Base-by-base conservation (phyloP, 2,113 vertebrate genomes). In the Pogonocichla stellata region DNA sequence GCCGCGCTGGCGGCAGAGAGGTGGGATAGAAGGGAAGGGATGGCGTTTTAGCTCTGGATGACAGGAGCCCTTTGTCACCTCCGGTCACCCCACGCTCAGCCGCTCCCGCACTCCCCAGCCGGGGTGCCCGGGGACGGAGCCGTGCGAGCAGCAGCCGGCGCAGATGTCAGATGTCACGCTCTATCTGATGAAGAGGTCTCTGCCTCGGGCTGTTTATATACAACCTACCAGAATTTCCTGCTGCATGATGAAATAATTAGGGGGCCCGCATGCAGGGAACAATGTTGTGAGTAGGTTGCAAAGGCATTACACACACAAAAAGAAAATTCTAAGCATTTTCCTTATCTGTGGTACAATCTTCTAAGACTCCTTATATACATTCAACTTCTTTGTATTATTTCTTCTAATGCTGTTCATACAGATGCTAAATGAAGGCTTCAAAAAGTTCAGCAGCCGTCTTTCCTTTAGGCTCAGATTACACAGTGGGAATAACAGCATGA, bases 181-280 rank as follows among this genome's bases (percentile, higher is more conserved):
- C 96, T 93, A 96, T 97, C 97, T 98, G 97, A 98, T 98, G 98
- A 97, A 98, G 98, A 98, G 98, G 98, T 97, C 97, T 95, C 96
- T 98, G 97, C 98, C 98, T 98, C 81, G 2, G 98, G 98, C 98
- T 98, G 98, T 99, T 99, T 99, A 99, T 98, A 98, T 98, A 98
- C 97, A 97, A 98, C 98, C 98, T 97, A 98, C 98, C 98, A 98
- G 98, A 98, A 98, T 98, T 99, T 99, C 98, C 98, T 98, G 98
- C 98, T 97, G 97, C 98, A 99, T 98, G 98, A 98, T 98, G 98
- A 98, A 99, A 98, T 98, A 98, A 98, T 99, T 99, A 99, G 97
- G 98, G 97, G 98, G 98, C 98, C 98, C 77, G 97, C 90, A 66
- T 95, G 94, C 88, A 95, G 97, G 98, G 98, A 98, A 94, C 94